Base-by-base conservation (phyloP, 2,113 vertebrate genomes). In the Xiphophorus maculatus region DNA sequence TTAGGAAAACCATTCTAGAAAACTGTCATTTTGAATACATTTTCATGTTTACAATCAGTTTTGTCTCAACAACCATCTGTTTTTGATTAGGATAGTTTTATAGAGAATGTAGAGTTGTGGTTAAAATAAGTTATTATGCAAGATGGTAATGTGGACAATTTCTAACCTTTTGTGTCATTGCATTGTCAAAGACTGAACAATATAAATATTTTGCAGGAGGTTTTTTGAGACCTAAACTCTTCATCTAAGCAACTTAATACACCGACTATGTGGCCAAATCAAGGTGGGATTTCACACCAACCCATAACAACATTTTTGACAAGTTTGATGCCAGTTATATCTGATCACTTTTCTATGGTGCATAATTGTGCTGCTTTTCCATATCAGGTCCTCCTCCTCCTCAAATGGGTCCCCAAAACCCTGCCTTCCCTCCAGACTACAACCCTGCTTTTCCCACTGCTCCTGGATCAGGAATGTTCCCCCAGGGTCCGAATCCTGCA, bases 231-330 rank as follows among this genome's bases (percentile, higher is more conserved):
- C 27, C 30, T 25, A 29, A 51, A 13, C 3, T 58, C 15, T 0
- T 69, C 12, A 6, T 68, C 60, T 66, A 28, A 32, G 37, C n/a
- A 42, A 44, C 1, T 62, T 13, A 66, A 64, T 44, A 62, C 80
- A 35, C 63, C 2, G 54, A 86, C 27, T 28, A 94, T 94, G 94
- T 89, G 92, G 91, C 93, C 94, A 61, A 93, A 91, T 87, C 86
- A 94, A 93, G 94, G 94, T 95, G 73, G 3, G 76, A 63, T 27
- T 79, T 48, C 10, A 1, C 13, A 32, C 1, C 27, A 65, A 13
- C 8, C 63, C 29, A n/a, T 64, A 35, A 17, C 48, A 2, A 35
- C 29, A 17, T 33, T 73, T 54, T 65, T 11, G 7, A 70, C 33
- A 15, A 19, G 1, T 33, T 10, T 33, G 63, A 17, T 30, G 9